These are phyloP conservation scores for Anneissia japonica DNA, from an alignment of 35 echinoderm and acorn worm genomes.

Conservation along the genomic window DNA sequence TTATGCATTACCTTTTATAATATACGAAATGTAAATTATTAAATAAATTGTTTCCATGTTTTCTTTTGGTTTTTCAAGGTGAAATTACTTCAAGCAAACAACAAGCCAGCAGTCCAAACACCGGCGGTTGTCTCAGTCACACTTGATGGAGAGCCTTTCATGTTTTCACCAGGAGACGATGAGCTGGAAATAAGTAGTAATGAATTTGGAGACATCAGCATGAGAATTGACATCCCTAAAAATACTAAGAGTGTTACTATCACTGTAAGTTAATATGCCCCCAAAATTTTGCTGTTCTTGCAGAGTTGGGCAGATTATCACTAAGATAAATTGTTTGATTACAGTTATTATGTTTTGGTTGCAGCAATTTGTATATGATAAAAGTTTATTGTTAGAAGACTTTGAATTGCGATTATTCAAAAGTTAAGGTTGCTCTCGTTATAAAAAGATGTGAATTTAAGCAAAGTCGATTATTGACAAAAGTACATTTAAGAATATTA, in stretches of 20 bases:
- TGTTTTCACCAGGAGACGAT: background rate
- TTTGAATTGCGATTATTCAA: too few relatives aligned
- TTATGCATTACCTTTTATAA: too few relatives aligned
- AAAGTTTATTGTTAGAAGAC: too few relatives aligned
- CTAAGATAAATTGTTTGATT: too few relatives aligned
- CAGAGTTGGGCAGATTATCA: background rate
- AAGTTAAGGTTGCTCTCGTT: too few relatives aligned
- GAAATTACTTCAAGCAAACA: background rate
- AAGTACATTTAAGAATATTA: too few relatives aligned
- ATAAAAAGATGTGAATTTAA: too few relatives aligned
- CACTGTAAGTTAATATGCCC: background rate
- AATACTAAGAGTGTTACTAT: background rate
- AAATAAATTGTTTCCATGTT: too few relatives aligned
- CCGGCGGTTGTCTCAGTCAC: background rate
- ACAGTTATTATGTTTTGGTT: too few relatives aligned
- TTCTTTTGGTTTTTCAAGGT: background rate
- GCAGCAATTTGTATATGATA: too few relatives aligned
- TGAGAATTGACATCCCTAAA: background rate
- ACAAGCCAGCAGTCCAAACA: background rate
- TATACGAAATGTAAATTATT: too few relatives aligned
- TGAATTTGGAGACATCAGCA: background rate
- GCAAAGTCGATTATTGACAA: too few relatives aligned
- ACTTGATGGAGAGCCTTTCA: background rate
- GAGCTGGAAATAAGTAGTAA: background rate
- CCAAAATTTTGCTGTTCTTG: background rate